Percentiles rank a stretch among this genome's conserved stretches.
phyloP scores from a whole-genome alignment of 2,888 invertebrate genomes.

The Melipona beecheii region DNA sequence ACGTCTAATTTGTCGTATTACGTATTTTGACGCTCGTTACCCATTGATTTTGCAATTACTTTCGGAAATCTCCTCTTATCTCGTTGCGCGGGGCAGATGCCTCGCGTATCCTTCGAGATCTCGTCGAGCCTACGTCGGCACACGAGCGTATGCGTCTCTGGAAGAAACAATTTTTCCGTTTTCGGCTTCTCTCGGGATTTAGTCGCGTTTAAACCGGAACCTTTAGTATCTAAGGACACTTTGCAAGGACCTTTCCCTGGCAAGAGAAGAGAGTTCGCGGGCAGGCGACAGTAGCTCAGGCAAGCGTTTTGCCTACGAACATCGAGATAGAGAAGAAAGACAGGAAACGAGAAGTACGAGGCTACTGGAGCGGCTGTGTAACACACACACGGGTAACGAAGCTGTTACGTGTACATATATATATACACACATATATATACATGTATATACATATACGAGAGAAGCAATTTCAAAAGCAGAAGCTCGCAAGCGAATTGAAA shows the following conservation, averaged over 20 bases:
- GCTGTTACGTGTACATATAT: slow-evolving; percentile 32
- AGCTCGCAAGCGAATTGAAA: slow-evolving; percentile 65
- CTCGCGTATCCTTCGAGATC: not conserved
- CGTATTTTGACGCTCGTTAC: slow-evolving; percentile 18
- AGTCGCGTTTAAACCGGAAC: not conserved
- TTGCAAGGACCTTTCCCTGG: not conserved
- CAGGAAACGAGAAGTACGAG: slow-evolving; percentile 18
- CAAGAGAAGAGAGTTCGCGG: slow-evolving; percentile 23
- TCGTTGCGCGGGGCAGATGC: not conserved
- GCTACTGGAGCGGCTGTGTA: slow-evolving; percentile 32
- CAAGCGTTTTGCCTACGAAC: slow-evolving; percentile 52
- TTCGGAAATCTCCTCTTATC: too few relatives aligned
- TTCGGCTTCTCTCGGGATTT: not conserved
- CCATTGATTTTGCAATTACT: not conserved
- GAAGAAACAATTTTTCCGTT: not conserved
- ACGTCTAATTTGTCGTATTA: slow-evolving; percentile 57
- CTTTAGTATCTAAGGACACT: not conserved
- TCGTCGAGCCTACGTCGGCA: not conserved
- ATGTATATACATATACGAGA: not conserved
- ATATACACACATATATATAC: not conserved
- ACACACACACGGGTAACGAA: slow-evolving; percentile 47
- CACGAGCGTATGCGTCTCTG: not conserved
- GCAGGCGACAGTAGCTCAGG: slow-evolving; percentile 32
- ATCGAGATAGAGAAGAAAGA: slow-evolving; percentile 30
- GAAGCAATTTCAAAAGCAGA: slow-evolving; percentile 62